phyloP scores from a whole-genome alignment of 2,888 invertebrate species.

The Lumbricus terrestris region DNA sequence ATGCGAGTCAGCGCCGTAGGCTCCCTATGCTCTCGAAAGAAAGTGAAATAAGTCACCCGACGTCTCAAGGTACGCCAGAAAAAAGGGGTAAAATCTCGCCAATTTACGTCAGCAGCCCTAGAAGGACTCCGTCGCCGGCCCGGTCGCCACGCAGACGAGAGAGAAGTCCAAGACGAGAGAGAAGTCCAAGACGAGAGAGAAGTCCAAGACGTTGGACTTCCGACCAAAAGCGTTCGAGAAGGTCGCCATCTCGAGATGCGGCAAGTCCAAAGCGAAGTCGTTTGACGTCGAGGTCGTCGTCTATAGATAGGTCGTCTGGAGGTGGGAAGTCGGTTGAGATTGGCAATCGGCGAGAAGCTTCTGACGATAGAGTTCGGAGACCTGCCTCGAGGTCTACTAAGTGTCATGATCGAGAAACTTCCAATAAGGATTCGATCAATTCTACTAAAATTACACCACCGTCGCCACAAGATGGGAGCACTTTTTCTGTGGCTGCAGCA shows the following conservation, averaged over 20 bases:
- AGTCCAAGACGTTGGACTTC: not conserved
- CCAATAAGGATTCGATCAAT: not conserved
- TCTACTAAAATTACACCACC: not conserved
- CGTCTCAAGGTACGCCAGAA: not conserved
- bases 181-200: not conserved
- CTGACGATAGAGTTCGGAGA: too few relatives aligned
- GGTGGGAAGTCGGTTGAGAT: not conserved
- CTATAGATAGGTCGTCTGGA: not conserved
- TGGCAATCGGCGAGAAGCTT: not conserved
- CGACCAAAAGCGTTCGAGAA: not conserved
- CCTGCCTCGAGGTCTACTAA: not conserved
- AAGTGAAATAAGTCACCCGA: not conserved
- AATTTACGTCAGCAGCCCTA: not conserved
- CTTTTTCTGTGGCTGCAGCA: not conserved
- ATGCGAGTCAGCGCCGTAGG: not conserved
- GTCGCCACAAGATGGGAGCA: not conserved
- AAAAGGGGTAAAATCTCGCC: not conserved
- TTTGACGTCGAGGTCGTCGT: not conserved
- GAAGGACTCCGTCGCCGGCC: not conserved
- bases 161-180: not conserved
- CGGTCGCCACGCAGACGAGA: not conserved
- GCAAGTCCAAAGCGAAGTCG: not conserved
- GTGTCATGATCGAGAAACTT: not conserved
- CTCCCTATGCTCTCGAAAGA: not conserved
- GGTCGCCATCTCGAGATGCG: not conserved